These are phyloP conservation scores for Microhierax caerulescens DNA, from an alignment of 2,797 vertebrate genomes.

Conservation along the genomic window DNA sequence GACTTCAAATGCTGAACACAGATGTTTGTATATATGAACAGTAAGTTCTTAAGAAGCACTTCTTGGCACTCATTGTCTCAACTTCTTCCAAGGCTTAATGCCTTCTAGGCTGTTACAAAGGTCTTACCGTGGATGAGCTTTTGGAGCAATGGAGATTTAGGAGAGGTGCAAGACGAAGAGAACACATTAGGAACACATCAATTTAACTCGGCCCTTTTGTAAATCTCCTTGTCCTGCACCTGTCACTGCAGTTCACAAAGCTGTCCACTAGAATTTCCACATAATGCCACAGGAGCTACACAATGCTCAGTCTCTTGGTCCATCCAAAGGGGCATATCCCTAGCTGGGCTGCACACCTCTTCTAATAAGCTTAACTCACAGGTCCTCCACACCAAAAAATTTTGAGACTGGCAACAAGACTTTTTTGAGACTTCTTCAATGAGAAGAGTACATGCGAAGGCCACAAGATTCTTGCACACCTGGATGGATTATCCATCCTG, in stretches of 20 bases:
- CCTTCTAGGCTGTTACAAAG: neutral
- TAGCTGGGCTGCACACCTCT: neutral
- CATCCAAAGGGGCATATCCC: accelerated
- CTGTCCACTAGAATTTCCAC: neutral
- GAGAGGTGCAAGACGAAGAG: neutral
- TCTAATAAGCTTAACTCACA: neutral
- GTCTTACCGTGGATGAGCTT: neutral
- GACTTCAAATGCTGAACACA: neutral
- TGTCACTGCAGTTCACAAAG: neutral
- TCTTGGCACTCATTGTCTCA: neutral
- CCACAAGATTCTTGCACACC: neutral
- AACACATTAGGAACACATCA: neutral
- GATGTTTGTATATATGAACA: neutral
- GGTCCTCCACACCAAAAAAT: neutral
- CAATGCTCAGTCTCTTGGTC: neutral
- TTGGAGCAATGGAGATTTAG: neutral
- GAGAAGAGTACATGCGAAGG: neutral
- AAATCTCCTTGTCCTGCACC: neutral
- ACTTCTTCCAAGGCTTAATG: neutral
- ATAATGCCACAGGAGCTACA: neutral
- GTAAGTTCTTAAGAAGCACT: neutral
- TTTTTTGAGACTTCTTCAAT: neutral
- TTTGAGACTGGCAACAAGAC: neutral
- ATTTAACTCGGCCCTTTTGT: neutral
- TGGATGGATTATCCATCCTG: neutral